phyloP scores from a whole-genome alignment of 2,113 vertebrate species.

The Butorides virescens region DNA sequence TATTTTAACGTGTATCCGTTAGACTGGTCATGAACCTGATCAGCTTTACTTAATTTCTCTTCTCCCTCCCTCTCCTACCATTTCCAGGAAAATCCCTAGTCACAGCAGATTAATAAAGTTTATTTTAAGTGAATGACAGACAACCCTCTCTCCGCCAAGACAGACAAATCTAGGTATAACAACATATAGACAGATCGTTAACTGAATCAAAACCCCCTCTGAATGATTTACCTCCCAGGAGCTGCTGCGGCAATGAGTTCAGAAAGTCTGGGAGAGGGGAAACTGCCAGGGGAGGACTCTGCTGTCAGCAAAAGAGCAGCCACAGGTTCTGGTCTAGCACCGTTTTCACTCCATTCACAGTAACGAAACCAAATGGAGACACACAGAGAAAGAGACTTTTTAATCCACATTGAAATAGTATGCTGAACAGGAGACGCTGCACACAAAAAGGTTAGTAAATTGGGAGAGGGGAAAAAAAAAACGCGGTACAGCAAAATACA shows the following conservation, averaged over 20 bases:
- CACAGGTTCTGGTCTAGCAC: constrained; percentile 8
- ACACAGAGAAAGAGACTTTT: not conserved
- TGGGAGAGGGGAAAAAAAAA: too few species aligned
- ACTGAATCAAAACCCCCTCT: not conserved
- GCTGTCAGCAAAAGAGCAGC: not conserved
- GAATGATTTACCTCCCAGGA: constrained; percentile 56
- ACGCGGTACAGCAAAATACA: not conserved
- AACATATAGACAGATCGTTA: fast-evolving
- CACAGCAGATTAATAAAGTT: not conserved
- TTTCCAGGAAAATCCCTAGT: not conserved
- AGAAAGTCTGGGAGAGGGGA: not conserved
- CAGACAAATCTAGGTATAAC: not conserved
- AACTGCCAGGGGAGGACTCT: not conserved
- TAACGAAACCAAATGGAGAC: not conserved
- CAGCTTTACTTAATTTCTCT: not conserved
- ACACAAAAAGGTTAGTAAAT: not conserved
- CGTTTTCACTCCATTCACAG: not conserved
- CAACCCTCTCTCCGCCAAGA: not conserved
- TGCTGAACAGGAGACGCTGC: not conserved
- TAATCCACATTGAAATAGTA: not conserved
- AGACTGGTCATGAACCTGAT: not conserved
- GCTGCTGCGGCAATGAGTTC: not conserved
- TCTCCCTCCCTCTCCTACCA: not conserved
- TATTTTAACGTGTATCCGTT: not conserved
- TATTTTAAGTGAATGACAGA: not conserved